A percentile compares a stretch with the other conserved stretches of the same genome.
Evolutionary conservation across 1,140 invertebrate species (phyloP).

Genomic region (Mesaphorura yosii): DNA sequence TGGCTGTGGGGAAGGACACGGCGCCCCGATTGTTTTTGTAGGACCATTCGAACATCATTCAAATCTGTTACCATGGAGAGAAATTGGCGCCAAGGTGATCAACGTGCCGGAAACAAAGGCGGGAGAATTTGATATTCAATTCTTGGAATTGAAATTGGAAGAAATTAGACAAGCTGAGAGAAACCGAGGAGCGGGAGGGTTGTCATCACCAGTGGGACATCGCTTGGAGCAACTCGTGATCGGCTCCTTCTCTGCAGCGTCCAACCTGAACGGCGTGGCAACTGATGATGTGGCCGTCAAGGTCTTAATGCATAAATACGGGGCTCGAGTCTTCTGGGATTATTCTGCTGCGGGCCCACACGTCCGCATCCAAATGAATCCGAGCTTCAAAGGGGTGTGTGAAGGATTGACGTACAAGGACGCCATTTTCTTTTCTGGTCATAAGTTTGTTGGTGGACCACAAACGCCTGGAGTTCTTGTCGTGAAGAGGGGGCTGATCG

Average conservation of each 20-base stretch:
- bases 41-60: slow-evolving; percentile 48
- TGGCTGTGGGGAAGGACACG: slow-evolving; percentile 33
- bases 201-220: too few species aligned
- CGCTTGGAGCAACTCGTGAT: too few species aligned
- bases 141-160: slow-evolving; percentile 7
- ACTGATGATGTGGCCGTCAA: slow-evolving; percentile 40
- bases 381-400: slow-evolving; percentile 48
- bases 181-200: slow-evolving; percentile 24
- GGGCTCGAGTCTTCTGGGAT: slow-evolving; percentile 44
- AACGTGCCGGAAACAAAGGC: slow-evolving; percentile 15
- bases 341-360: slow-evolving; percentile 61
- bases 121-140: slow-evolving; percentile 11
- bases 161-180: slow-evolving; percentile 33
- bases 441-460: slow-evolving; percentile 81
- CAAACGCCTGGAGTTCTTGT: slow-evolving; percentile 64
- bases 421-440: slow-evolving; percentile 77
- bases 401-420: slow-evolving; percentile 66
- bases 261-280: slow-evolving; percentile 46
- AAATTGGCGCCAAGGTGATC: slow-evolving; percentile 37
- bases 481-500: slow-evolving; percentile 52
- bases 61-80: slow-evolving; percentile 45
- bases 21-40: slow-evolving; percentile 37
- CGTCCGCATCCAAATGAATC: slow-evolving; percentile 74
- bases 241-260: slow-evolving; percentile 44
- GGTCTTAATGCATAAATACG: slow-evolving; percentile 40